Evolutionary conservation across 2,113 vertebrate genomes (phyloP).

Genomic region (Neolamprologus sp.): DNA sequence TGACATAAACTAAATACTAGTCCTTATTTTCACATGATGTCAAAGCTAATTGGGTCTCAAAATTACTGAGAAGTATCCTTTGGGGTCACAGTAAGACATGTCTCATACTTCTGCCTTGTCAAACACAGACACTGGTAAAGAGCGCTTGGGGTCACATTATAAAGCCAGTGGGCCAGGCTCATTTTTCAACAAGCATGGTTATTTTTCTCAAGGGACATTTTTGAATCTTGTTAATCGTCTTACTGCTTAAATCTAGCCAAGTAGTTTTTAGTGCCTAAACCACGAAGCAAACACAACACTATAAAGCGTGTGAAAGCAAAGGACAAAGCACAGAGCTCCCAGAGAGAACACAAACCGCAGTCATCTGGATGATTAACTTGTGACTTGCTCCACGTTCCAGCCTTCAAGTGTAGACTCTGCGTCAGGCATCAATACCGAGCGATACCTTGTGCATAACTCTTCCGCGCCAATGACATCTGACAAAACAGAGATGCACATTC

Average conservation of each 20-base stretch:
- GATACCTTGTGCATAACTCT: neutral
- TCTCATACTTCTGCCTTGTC: neutral
- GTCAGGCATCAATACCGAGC: neutral
- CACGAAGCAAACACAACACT: neutral
- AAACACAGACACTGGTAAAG: neutral
- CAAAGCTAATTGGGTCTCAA: neutral
- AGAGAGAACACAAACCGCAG: neutral
- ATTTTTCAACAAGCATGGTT: neutral
- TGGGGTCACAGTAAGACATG: neutral
- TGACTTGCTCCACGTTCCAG: neutral
- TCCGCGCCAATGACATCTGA: neutral
- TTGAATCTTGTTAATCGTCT: neutral
- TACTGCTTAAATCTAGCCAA: neutral
- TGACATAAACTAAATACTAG: neutral
- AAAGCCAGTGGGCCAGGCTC: neutral
- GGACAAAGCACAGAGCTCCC: neutral
- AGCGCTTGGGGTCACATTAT: neutral
- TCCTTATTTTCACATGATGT: neutral
- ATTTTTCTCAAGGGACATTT: neutral
- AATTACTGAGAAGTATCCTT: neutral
- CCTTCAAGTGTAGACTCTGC: neutral
- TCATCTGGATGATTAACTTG: neutral
- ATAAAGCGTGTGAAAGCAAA: neutral
- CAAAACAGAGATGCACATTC: neutral
- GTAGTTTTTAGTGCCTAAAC: neutral